A percentile compares a stretch with the other conserved stretches of the same genome.
Conservation (phyloP, 2,888 invertebrate species). For the Nephrotoma appendiculata region DNA sequence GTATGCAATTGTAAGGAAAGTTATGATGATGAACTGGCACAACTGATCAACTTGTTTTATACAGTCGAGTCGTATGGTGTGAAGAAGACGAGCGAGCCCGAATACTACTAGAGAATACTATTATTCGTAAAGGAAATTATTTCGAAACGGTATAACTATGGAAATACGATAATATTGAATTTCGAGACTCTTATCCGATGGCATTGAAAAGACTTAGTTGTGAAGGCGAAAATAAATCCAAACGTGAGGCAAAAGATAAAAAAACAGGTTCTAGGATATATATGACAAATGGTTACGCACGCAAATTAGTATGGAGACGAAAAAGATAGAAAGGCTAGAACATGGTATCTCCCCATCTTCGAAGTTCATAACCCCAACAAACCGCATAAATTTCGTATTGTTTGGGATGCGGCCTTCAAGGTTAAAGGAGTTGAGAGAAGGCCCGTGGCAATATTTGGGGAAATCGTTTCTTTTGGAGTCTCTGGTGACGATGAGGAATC, state of each 20-base stretch:
- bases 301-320: not conserved
- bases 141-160: constrained; percentile 16
- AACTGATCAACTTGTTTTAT: no score
- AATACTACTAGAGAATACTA: constrained; percentile 10
- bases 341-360: not conserved
- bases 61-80: no score
- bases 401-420: not conserved
- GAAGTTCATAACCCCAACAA: not conserved
- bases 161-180: constrained; percentile 11
- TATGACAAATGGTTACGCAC: not conserved
- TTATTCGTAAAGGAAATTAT: constrained; percentile 3
- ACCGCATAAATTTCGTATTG: not conserved
- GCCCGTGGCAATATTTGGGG: no score
- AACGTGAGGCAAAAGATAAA: not conserved
- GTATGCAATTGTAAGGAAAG: no score
- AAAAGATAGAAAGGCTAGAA: not conserved
- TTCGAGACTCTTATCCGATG: not conserved
- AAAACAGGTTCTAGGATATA: not conserved
- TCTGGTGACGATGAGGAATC: no score
- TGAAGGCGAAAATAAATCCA: not conserved
- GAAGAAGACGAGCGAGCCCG: constrained; percentile 8
- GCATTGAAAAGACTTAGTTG: not conserved
- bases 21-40: no score
- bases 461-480: no score
- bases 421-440: not conserved